A percentile compares a stretch with the other conserved stretches of the same genome.
Conservation (phyloP, 2,888 invertebrate genomes). For the Heliconius aoede region DNA sequence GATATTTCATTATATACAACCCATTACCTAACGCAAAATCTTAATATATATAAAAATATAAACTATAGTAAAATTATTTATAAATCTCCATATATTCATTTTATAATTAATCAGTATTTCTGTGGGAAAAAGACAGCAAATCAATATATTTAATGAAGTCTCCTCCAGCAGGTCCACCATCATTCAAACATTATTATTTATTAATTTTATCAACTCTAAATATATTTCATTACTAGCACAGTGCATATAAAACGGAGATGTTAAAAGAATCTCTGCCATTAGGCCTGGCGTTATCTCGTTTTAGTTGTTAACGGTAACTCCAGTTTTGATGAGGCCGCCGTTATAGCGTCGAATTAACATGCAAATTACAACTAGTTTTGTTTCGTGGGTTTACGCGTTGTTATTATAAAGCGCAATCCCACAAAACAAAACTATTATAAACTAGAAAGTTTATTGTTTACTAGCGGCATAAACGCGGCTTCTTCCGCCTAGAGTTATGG, state of each 20-base stretch:
- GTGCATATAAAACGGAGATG: constrained; percentile 21
- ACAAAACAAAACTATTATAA: no score
- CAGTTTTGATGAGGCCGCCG: constrained; percentile 31
- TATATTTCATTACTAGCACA: constrained; percentile 22
- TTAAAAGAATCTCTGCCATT: constrained; percentile 20
- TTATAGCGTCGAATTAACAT: constrained; percentile 37
- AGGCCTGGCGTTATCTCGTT: constrained; percentile 23
- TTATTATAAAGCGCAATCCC: no score
- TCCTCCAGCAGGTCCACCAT: no score
- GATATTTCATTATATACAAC: no score
- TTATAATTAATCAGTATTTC: constrained; percentile 20
- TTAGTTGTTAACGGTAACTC: constrained; percentile 34
- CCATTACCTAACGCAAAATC: background rate
- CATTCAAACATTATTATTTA: background rate
- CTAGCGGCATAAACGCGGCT: no score
- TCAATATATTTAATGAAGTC: background rate
- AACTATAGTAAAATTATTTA: background rate
- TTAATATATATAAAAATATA: background rate
- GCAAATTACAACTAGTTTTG: constrained; percentile 31
- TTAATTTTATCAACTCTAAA: constrained; percentile 14
- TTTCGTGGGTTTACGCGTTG: constrained; percentile 25
- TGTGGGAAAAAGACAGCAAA: background rate
- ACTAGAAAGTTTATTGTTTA: no score
- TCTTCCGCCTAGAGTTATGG: no score
- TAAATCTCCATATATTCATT: background rate